A percentile compares a stretch with the other conserved stretches of the same genome.
Conservation (phyloP, 1,140 invertebrate species). For the Atopsyche davidsoni region DNA sequence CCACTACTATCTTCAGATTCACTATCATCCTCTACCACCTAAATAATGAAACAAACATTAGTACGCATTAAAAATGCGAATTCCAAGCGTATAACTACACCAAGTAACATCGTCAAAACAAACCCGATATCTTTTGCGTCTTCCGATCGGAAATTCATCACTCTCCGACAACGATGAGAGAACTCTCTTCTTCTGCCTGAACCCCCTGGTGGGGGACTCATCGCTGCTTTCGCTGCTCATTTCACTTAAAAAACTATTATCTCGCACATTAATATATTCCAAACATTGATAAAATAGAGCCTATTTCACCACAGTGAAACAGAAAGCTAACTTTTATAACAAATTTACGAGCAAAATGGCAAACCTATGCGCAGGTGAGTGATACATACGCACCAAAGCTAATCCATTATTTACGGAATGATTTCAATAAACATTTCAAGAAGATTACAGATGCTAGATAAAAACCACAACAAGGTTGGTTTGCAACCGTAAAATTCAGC, state of each 20-base stretch:
- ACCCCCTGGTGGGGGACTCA: constrained; percentile 3
- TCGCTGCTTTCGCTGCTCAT: constrained; percentile 20
- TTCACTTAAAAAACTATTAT: constrained; percentile 8
- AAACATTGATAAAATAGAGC: constrained; percentile 15
- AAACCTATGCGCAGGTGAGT: constrained; percentile 6
- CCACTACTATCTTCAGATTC: too few species aligned
- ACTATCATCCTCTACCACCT: too few species aligned
- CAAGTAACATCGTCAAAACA: neutral
- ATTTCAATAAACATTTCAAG: too few species aligned
- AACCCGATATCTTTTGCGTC: constrained; percentile 2
- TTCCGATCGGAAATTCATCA: constrained; percentile 1
- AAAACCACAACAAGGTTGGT: neutral
- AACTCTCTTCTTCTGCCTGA: constrained; percentile 9
- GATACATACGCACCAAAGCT: neutral
- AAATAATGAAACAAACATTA: too few species aligned
- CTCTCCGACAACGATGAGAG: constrained; percentile 17
- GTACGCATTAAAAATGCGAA: too few species aligned
- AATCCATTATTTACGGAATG: neutral
- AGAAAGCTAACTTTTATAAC: constrained; percentile 10
- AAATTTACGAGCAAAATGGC: constrained; percentile 17
- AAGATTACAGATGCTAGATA: too few species aligned
- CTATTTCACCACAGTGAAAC: constrained; percentile 7
- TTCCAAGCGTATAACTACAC: neutral
- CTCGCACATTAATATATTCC: constrained; percentile 2
- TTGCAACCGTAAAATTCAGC: constrained; percentile 4